Base-by-base conservation (phyloP, 1,140 invertebrate genomes). In the Frieseomelitta varia region DNA sequence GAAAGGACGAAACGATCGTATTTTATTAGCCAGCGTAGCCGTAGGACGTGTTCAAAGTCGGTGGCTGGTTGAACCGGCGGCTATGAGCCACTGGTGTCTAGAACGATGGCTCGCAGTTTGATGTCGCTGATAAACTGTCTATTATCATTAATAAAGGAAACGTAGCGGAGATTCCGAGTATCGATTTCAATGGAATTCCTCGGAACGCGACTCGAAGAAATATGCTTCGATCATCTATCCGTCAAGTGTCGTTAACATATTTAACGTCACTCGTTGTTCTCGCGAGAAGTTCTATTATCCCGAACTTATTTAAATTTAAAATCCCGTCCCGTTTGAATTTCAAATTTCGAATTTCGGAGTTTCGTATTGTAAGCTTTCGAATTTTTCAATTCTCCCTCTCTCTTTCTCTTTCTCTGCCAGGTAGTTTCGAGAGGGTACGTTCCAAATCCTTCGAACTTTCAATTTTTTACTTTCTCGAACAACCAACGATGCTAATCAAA, bases 21-120 rank as follows among this genome's bases (percentile, higher is more conserved):
- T 89, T 83, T 89, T 90, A 90, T 89, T 88, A 82, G 67, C 71
- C 76, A 51, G 56, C 34, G 67, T 68, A 77, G 55, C 47, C 55
- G 68, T n/a, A 24, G 68, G 82, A 81, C 47, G 39, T 61, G 74
- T 73, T 11, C 80, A 21, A 34, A 34, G 34, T 58, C 53, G n/a
- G 27, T 8, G 51, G n/a, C 10, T 55, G 71, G 78, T 78, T 85
- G 63, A 65, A 73, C 73, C 12, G 30, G 6, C 56, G 21, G 61
- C 71, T 61, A 47, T 0, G 39, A 47, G 51, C 73, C 58, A 53
- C 19, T 21, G 55, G 53, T 56, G 79, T 72, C 68, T 58, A 51
- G 53, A 56, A 27, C 67, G 67, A 71, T 56, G 53, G 24, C 3
- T 19, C 15, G 17, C 27, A 27, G 34, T n/a, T 77, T n/a, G 24